phyloP scores from a whole-genome alignment of 2,888 invertebrate genomes.

The Druceiella hillmani region DNA sequence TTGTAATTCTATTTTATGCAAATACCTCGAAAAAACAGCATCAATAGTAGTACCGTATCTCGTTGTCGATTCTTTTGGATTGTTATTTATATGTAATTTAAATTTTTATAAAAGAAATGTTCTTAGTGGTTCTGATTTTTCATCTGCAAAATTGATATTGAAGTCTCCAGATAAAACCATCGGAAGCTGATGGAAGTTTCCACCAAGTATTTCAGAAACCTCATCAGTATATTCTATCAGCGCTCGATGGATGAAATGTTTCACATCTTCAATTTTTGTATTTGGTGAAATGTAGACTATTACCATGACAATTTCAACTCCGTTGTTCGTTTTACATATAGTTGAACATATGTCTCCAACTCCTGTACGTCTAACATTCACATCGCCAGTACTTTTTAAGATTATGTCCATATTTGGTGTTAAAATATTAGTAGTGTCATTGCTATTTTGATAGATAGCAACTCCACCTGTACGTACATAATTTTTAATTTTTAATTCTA shows the following conservation, averaged over 20 bases:
- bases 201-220: constrained; percentile 2
- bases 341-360: too few species aligned
- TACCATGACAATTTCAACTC: constrained; percentile 1
- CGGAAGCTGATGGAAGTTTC: constrained; percentile 3
- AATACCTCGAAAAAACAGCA: constrained; percentile 12
- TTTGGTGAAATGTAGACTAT: constrained; percentile 2
- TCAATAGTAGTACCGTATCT: too few species aligned
- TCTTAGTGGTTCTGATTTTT: constrained; percentile 11
- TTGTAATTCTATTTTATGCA: constrained; percentile 11
- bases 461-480: too few species aligned
- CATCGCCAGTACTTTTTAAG: too few species aligned
- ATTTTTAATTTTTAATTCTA: too few species aligned
- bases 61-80: constrained; percentile 11
- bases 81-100: constrained; percentile 10
- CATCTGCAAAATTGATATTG: constrained; percentile 11
- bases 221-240: constrained; percentile 1
- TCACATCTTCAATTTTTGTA: constrained; percentile 1
- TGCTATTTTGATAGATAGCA: too few species aligned
- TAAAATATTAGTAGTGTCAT: too few species aligned
- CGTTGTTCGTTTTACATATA: too few species aligned
- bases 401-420: too few species aligned
- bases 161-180: constrained; percentile 10
- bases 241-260: constrained; percentile 2
- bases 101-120: constrained; percentile 9
- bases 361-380: too few species aligned